phyloP scores from a whole-genome alignment of 2,888 invertebrate genomes.

The Apoderus coryli region DNA sequence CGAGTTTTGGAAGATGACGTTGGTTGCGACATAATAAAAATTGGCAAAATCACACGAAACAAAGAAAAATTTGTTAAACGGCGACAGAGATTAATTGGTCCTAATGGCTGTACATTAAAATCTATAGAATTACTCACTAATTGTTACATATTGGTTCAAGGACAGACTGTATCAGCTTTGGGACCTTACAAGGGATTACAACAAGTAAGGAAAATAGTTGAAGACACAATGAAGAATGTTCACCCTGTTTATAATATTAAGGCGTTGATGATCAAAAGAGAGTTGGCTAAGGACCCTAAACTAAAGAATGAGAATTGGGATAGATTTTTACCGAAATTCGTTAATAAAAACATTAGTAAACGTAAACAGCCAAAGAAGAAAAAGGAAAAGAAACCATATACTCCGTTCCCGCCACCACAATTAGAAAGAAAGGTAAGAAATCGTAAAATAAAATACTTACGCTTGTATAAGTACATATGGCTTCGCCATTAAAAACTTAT shows the following conservation, averaged over 20 bases:
- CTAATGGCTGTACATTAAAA: slow-evolving; percentile 95
- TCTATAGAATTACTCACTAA: slow-evolving; percentile 91
- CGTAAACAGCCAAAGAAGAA: slow-evolving; percentile 80
- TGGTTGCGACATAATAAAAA: slow-evolving; percentile 92
- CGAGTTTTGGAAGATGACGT: slow-evolving; percentile 78
- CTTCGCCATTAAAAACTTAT: not conserved
- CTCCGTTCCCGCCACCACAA: slow-evolving; percentile 94
- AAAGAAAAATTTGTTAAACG: slow-evolving; percentile 91
- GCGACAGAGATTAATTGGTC: slow-evolving; percentile 86
- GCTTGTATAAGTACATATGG: too few species aligned
- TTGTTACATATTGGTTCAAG: slow-evolving; percentile 94
- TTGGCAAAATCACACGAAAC: slow-evolving; percentile 78
- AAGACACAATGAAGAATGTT: slow-evolving; percentile 96
- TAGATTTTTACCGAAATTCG: slow-evolving; percentile 87
- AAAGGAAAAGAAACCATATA: slow-evolving; percentile 83
- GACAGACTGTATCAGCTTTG: slow-evolving; percentile 92
- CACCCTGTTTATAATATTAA: slow-evolving; percentile 98
- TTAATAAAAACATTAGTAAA: slow-evolving; percentile 72
- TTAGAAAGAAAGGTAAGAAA: slow-evolving; percentile 67
- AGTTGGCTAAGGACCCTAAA: slow-evolving; percentile 84
- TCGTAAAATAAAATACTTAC: too few species aligned
- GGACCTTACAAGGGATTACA: slow-evolving; percentile 87
- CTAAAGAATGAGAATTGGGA: slow-evolving; percentile 93
- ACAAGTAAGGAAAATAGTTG: slow-evolving; percentile 77
- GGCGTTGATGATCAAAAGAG: slow-evolving; percentile 92